Base-by-base conservation (phyloP, 2,113 vertebrate genomes). In the Phalacrocorax carbo region DNA sequence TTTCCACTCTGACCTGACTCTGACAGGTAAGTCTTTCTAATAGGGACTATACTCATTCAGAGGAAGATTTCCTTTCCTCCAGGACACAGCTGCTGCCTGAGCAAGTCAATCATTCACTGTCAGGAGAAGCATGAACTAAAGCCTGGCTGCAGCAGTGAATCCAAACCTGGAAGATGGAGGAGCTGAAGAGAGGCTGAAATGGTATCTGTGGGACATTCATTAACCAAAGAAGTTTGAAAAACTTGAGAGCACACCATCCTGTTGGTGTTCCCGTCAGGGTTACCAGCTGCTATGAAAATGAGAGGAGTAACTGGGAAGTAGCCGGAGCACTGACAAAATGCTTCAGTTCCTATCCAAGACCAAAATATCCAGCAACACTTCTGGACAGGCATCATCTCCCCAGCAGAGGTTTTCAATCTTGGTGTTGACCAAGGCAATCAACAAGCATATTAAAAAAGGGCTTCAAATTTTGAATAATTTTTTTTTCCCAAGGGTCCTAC, bases 211-310 rank as follows among this genome's bases (percentile, higher is more conserved):
- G 68, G 58, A 60, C 60, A 36, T 49, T 81, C 9, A 18, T 83
- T 73, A 83, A 57, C 36, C 27, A 42, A 64, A 61, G 30, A 86
- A 68, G 29, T 27, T 70, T 34, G 73, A 77, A 69, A 15, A 81
- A 21, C 58, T 91, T 52, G 16, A 70, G 51, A 46, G 34, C 21
- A 40, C 42, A 25, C n/a, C 40, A 30, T n/a, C 40, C 57, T 66
- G 40, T 2, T 32, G 10, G 16, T 52, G 23, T 61, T 81, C 55
- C 36, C 5, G 5, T 2, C 0, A 0, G 77, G 15, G 34, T 44
- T 66, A 78, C 30, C 68, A 81, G 46, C 9, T n/a, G n/a, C 81
- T 66, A 36, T 25, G 69, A 84, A 86, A 81, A 77, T 9, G 8
- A 86, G 36, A 82, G 18, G 5, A 87, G 20, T 49, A 68, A 76